Evolutionary conservation across 2,113 vertebrate genomes (phyloP).

Genomic region (Orcinus orca): DNA sequence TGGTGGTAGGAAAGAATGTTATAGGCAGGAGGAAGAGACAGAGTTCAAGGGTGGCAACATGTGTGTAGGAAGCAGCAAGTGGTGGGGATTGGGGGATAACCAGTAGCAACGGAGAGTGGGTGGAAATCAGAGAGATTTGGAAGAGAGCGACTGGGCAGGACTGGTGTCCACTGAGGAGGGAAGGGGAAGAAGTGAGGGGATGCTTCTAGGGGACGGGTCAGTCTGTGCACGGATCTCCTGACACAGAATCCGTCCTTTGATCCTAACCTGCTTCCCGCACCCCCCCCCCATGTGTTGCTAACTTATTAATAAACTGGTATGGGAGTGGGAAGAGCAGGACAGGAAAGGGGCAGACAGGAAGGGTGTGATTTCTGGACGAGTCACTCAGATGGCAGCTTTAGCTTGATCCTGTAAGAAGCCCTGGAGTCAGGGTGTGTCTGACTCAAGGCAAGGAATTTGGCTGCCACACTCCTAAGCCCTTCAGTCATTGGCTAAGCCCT

Average conservation of each 20-base stretch:
- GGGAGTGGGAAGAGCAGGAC: background rate
- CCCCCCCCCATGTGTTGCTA: background rate
- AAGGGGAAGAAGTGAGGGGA: background rate
- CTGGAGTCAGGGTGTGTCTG: background rate
- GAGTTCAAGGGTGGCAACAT: background rate
- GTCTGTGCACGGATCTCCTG: fast-evolving
- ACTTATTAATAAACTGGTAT: background rate
- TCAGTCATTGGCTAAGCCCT: background rate
- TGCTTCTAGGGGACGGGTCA: fast-evolving
- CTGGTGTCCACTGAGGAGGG: background rate
- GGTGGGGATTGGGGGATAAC: background rate
- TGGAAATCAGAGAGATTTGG: background rate
- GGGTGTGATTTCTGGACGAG: background rate
- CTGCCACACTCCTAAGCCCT: background rate
- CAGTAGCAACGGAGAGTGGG: background rate
- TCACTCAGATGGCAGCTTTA: background rate
- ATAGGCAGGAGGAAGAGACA: background rate
- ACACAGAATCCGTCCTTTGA: background rate
- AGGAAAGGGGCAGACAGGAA: background rate
- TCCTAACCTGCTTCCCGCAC: background rate
- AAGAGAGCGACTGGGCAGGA: background rate
- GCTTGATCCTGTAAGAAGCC: background rate
- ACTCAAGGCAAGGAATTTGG: background rate
- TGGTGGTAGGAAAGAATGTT: background rate
- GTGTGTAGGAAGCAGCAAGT: background rate